phyloP scores from a whole-genome alignment of 2,797 vertebrate species.

The Arrhamphus sclerolepis region DNA sequence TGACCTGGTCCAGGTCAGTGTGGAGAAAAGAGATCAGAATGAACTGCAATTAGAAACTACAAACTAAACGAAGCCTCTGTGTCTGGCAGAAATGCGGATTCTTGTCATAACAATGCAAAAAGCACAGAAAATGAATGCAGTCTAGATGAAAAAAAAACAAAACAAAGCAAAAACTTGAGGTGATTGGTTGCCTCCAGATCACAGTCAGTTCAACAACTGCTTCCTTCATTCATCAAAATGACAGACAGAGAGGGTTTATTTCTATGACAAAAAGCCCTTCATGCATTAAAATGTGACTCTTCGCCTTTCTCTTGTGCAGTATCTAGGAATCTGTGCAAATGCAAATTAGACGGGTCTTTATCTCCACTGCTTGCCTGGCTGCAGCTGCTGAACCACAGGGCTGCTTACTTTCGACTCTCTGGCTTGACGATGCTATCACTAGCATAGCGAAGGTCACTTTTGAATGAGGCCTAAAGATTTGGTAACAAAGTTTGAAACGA shows the following conservation, averaged over 20 bases:
- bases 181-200: neutral
- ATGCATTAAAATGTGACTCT: neutral
- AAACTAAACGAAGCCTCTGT: neutral
- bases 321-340: constrained; percentile 3
- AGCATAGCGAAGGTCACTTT: constrained; percentile 2
- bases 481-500: neutral
- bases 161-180: neutral
- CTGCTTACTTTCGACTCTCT: constrained; percentile 1
- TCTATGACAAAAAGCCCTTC: neutral
- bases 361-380: neutral
- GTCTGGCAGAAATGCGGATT: neutral
- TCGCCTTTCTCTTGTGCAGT: neutral
- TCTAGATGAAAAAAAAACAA: too few relatives aligned
- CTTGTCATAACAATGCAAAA: neutral
- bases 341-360: neutral
- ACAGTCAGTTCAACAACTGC: neutral
- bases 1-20: too few relatives aligned
- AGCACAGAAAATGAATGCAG: constrained; percentile 1
- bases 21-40: neutral
- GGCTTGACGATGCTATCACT: neutral
- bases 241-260: neutral
- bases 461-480: neutral
- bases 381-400: constrained; percentile 1
- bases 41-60: neutral
- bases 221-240: neutral